Conservation (phyloP, 2,113 vertebrate genomes). For the Lophius piscatorius region DNA sequence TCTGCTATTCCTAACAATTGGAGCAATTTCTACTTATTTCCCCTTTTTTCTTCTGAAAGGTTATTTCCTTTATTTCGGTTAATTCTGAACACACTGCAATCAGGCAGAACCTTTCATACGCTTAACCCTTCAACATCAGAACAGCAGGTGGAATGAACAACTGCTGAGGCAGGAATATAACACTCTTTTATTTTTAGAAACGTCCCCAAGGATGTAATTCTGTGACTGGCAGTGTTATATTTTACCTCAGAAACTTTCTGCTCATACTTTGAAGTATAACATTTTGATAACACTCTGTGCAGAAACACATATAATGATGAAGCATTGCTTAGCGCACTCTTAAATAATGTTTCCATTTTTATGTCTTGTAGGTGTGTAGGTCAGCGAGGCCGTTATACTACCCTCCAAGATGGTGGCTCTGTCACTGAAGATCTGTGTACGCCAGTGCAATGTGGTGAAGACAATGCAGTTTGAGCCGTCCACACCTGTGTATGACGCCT, state of each 20-base stretch:
- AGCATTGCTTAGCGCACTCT: too few relatives aligned
- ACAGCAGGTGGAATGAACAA: conserved; percentile 11
- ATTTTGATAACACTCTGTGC: conserved; percentile 27
- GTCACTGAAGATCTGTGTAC: conserved; percentile 98
- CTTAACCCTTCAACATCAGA: conserved; percentile 44
- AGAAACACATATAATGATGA: too few relatives aligned
- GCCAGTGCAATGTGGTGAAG: conserved; percentile 98
- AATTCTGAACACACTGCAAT: conserved; percentile 46
- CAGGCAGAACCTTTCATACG: conserved; percentile 8
- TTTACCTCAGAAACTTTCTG: conserved; percentile 17
- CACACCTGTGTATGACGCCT: conserved; percentile 95
- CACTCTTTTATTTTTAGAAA: conserved; percentile 25
- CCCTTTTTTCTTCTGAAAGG: conserved; percentile 36
- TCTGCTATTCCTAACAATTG: conserved; percentile 50
- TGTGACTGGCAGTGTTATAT: conserved; percentile 4
- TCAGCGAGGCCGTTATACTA: conserved; percentile 46
- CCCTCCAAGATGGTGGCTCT: conserved; percentile 91
- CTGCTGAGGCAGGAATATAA: conserved; percentile 22
- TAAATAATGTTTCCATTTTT: background rate
- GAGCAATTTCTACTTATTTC: conserved; percentile 17
- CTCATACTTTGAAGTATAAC: conserved; percentile 14
- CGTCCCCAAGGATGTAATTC: conserved; percentile 36
- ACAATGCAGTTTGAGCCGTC: conserved; percentile 98
- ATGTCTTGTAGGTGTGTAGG: conserved; percentile 63
- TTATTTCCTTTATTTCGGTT: conserved; percentile 29